Percentiles rank a stretch among this genome's conserved stretches.
Conservation (phyloP, 2,888 invertebrate species). For the Tenthredo scrophulariae region DNA sequence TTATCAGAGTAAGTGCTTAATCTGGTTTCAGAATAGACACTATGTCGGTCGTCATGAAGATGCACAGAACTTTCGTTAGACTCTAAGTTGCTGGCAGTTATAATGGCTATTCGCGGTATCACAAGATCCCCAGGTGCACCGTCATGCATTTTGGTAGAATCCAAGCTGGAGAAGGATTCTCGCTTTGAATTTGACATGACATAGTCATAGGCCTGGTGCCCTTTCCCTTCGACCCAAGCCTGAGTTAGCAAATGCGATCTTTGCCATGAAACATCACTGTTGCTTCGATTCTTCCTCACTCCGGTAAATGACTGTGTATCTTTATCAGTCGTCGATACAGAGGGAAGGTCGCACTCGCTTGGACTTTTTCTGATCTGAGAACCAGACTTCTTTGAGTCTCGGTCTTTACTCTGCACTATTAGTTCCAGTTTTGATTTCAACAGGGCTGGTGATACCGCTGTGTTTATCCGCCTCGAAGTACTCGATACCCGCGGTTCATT, state of each 20-base stretch:
- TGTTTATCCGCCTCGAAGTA: slow-evolving; percentile 61
- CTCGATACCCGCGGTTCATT: slow-evolving; percentile 20
- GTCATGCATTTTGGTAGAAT: slow-evolving; percentile 54
- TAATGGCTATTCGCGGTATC: slow-evolving; percentile 75
- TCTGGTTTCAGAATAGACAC: slow-evolving; percentile 63
- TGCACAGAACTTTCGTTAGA: slow-evolving; percentile 75
- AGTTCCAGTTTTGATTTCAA: slow-evolving; percentile 73
- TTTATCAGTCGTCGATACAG: slow-evolving; percentile 61
- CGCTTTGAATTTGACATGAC: slow-evolving; percentile 35
- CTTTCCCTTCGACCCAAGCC: slow-evolving; percentile 70
- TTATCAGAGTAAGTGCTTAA: slow-evolving; percentile 66
- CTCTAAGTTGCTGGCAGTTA: slow-evolving; percentile 75
- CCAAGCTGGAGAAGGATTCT: slow-evolving; percentile 60
- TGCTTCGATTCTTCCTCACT: slow-evolving; percentile 69
- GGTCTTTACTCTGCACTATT: slow-evolving; percentile 65
- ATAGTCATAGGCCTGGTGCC: slow-evolving; percentile 57
- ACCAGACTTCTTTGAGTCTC: not conserved
- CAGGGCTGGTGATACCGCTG: slow-evolving; percentile 73
- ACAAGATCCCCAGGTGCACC: slow-evolving; percentile 63
- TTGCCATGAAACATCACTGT: slow-evolving; percentile 74
- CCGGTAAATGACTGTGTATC: slow-evolving; percentile 55
- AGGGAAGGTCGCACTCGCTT: slow-evolving; percentile 64
- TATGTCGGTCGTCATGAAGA: slow-evolving; percentile 64
- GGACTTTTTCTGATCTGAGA: slow-evolving; percentile 62
- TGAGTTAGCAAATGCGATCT: slow-evolving; percentile 67